Evolutionary conservation across 2,113 vertebrate genomes (phyloP).

Genomic region (Sphyrna mokarran): DNA sequence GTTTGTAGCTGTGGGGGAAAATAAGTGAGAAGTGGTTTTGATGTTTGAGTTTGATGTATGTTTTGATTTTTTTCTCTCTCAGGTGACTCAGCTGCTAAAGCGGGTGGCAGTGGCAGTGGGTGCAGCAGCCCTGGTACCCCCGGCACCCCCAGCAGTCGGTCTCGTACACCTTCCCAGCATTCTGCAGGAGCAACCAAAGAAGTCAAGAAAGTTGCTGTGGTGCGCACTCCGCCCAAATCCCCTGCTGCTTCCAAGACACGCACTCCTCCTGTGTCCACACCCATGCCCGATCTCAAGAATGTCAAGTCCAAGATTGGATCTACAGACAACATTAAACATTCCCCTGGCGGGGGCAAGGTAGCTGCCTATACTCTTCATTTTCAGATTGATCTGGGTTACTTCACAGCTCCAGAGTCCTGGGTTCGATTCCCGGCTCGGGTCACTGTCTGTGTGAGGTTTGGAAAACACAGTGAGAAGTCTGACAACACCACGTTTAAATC

Average conservation of each 20-base stretch:
- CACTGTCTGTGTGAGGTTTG: too few species aligned
- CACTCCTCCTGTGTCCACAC: conserved; percentile 48
- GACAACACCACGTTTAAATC: too few species aligned
- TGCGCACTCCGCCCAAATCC: conserved; percentile 42
- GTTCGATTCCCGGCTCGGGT: too few species aligned
- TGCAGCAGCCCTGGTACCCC: conserved; percentile 89
- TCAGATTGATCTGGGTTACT: too few species aligned
- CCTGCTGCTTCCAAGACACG: conserved; percentile 43
- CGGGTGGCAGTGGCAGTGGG: conserved; percentile 66
- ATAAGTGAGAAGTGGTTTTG: rapidly evolving
- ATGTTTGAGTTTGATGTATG: not conserved
- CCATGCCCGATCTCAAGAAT: conserved; percentile 66
- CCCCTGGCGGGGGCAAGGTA: conserved; percentile 89
- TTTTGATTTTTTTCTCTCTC: not conserved
- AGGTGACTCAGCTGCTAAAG: conserved; percentile 70
- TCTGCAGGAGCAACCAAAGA: conserved; percentile 55
- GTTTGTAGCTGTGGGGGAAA: not conserved
- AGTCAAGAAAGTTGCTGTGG: conserved; percentile 56
- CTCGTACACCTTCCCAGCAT: conserved; percentile 68
- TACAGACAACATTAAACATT: conserved; percentile 84
- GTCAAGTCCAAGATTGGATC: conserved; percentile 81
- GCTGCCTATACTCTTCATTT: conserved; percentile 66
- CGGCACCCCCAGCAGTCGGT: conserved; percentile 79
- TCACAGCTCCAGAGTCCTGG: too few species aligned
- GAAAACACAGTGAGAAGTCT: too few species aligned